phyloP scores from a whole-genome alignment of 2,888 invertebrate species.

The Dinocampus coccinellae region DNA sequence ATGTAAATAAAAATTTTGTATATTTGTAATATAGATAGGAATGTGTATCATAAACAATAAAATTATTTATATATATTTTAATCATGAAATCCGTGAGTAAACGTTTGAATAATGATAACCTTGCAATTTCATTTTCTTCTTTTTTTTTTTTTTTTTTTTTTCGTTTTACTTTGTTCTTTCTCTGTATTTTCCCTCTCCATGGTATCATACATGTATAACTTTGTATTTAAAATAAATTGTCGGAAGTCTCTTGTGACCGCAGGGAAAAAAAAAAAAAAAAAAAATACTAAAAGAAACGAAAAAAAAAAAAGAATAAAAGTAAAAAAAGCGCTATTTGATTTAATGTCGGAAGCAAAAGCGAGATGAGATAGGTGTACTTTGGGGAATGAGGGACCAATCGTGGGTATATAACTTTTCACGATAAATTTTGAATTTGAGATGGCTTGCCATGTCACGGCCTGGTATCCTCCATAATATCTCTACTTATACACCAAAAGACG shows the following conservation, averaged over 20 bases:
- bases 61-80: slow-evolving; percentile 65
- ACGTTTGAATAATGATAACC: slow-evolving; percentile 18
- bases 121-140: not conserved
- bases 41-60: slow-evolving; percentile 65
- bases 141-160: not conserved
- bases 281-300: too few species aligned
- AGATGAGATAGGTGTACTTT: slow-evolving; percentile 33
- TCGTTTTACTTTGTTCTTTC: not conserved
- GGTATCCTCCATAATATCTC: slow-evolving; percentile 38
- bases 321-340: slow-evolving; percentile 23
- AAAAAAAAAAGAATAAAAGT: not conserved
- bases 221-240: slow-evolving; percentile 5
- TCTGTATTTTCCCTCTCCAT: too few species aligned
- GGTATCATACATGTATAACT: not conserved
- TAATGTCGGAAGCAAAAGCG: slow-evolving; percentile 32
- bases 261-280: not conserved
- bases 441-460: slow-evolving; percentile 27
- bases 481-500: not conserved
- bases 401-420: slow-evolving; percentile 40
- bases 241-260: not conserved
- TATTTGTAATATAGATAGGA: slow-evolving; percentile 65
- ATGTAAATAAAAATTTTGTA: slow-evolving; percentile 64
- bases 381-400: slow-evolving; percentile 27
- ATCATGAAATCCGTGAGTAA: slow-evolving; percentile 50
- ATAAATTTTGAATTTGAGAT: slow-evolving; percentile 46